Conservation (phyloP, 2,113 vertebrate species). For the Clinocottus analis region DNA sequence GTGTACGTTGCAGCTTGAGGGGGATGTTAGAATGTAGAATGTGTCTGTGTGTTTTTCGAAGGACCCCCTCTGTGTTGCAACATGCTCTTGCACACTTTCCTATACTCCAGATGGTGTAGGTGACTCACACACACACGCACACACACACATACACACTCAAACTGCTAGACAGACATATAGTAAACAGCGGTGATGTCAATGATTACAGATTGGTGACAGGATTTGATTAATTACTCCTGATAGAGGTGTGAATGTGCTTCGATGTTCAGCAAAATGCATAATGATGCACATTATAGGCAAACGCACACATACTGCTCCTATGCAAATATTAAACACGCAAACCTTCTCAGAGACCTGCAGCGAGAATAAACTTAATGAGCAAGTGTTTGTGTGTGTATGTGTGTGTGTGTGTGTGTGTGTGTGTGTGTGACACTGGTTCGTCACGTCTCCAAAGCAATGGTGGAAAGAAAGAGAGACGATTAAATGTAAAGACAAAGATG, state of each 20-base stretch:
- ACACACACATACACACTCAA: conserved; percentile 40
- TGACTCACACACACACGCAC: conserved; percentile 66
- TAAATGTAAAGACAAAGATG: conserved; percentile 2
- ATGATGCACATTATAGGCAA: conserved; percentile 50
- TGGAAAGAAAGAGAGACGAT: neutral
- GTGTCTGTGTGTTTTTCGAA: conserved; percentile 67
- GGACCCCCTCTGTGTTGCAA: conserved; percentile 76
- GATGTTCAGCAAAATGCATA: conserved; percentile 66
- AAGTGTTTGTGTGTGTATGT: conserved; percentile 7
- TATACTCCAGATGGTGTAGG: conserved; percentile 83
- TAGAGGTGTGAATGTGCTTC: conserved; percentile 39
- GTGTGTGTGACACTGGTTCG: too few species aligned
- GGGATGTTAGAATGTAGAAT: conserved; percentile 51
- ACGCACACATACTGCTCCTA: conserved; percentile 18
- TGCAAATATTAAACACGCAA: conserved; percentile 48
- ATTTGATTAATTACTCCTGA: conserved; percentile 84
- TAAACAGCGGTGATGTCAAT: conserved; percentile 77
- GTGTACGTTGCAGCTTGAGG: conserved; percentile 54
- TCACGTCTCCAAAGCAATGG: conserved; percentile 12
- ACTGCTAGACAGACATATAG: conserved; percentile 71
- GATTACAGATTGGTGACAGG: conserved; percentile 78
- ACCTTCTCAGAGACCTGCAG: conserved; percentile 12
- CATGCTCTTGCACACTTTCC: conserved; percentile 72
- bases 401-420: too few species aligned
- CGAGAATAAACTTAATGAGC: neutral